phyloP scores from a whole-genome alignment of 1,140 invertebrate species.

The Nasonia giraulti region DNA sequence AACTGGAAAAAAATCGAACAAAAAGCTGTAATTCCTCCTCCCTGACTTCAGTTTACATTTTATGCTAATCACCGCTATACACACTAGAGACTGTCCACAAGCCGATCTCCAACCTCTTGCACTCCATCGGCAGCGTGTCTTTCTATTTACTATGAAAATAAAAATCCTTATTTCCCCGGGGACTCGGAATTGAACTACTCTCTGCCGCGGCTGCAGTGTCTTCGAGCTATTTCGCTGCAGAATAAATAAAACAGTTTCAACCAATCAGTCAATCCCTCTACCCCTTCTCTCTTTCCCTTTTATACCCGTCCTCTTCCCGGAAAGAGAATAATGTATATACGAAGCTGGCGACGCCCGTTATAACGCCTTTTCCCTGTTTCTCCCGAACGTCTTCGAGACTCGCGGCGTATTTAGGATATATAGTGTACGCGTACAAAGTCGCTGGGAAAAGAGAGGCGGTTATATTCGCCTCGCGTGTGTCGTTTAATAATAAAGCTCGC shows the following conservation, averaged over 20 bases:
- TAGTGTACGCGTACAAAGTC: too few relatives aligned
- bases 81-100: neutral
- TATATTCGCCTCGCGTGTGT: too few relatives aligned
- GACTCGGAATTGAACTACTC: slow-evolving; percentile 1
- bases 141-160: slow-evolving; percentile 15
- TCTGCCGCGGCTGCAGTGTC: neutral
- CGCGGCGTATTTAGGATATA: too few relatives aligned
- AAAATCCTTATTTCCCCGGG: neutral
- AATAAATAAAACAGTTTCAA: slow-evolving; percentile 14
- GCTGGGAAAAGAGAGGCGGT: too few relatives aligned
- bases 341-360: neutral
- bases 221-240: neutral
- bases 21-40: too few relatives aligned
- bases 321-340: slow-evolving; percentile 12
- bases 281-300: slow-evolving; percentile 8
- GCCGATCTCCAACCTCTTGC: neutral
- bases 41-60: neutral
- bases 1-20: too few relatives aligned
- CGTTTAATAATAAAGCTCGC: too few relatives aligned
- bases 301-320: neutral
- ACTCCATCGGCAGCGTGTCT: neutral
- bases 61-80: neutral
- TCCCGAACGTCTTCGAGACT: neutral
- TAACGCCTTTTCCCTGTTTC: slow-evolving; percentile 24
- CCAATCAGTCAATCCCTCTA: slow-evolving; percentile 14